Base-by-base conservation (phyloP, 2,888 invertebrate genomes). In the Pristionchus fissidentatus region DNA sequence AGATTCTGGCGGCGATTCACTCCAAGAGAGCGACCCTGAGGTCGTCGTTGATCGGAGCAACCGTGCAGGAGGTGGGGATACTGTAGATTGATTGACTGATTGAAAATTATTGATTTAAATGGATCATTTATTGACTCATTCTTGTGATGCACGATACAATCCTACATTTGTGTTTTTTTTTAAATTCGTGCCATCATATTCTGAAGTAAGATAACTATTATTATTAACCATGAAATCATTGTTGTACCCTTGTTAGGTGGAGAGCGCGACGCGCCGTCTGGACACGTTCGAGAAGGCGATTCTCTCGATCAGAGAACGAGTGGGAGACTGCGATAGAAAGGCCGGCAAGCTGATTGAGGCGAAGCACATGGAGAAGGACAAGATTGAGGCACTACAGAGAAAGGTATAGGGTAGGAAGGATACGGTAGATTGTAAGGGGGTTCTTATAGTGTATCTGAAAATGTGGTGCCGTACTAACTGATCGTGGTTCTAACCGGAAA, bases 221-320 rank as follows among this genome's bases (percentile, higher is more conserved):
- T n/a, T n/a, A n/a, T n/a, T n/a, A n/a, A n/a, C n/a, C n/a, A n/a
- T 66, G 66, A n/a, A n/a, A n/a, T n/a, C n/a, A n/a, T n/a, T n/a
- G n/a, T n/a, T n/a, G n/a, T 32, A n/a, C 19, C 22, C 32, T 35
- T 38, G 4, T 43, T 10, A 84, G 84, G 97, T 98, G 0, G 96
- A 96, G 89, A 95, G 95, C 62, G 95, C 96, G 91, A 95, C 96
- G 41, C 97, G 96, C 93, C 97, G 97, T 92, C 97, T 98, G 90
- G 97, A 97, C 89, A 97, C 96, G 3, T 97, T 98, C 92, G 97
- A 97, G 92, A 97, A 97, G 91, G 94, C 97, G 0, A 94, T 98
- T 10, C 95, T 95, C 22, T 87, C 89, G 22, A 84, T 91, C 29
- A 88, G 89, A 29, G 90, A 91, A 57, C 85, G 92, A 35, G 87